Percentiles rank a stretch among this genome's conserved stretches.
These are phyloP conservation scores for Oceanodroma leucorhoa DNA, from an alignment of 2,797 vertebrate species.

Conservation along the genomic window DNA sequence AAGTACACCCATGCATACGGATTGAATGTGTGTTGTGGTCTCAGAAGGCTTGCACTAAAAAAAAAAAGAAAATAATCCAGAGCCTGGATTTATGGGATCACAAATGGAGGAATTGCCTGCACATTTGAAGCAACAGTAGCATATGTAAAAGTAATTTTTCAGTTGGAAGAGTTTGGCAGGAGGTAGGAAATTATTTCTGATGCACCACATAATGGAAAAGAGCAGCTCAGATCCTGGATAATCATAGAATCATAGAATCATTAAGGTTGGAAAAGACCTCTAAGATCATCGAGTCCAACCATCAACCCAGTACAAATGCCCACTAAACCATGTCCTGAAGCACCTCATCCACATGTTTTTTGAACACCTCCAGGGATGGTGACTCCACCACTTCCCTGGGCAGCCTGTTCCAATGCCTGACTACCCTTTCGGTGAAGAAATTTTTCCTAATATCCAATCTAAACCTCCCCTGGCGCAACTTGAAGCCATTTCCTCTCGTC, in stretches of 20 bases:
- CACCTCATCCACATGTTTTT: too few species aligned
- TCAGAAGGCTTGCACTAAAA: not conserved
- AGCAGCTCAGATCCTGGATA: not conserved
- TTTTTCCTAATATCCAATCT: too few species aligned
- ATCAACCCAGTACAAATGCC: too few species aligned
- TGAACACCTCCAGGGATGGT: too few species aligned
- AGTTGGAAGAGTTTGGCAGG: not conserved
- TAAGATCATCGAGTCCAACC: too few species aligned
- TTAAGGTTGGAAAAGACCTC: too few species aligned
- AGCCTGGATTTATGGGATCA: not conserved
- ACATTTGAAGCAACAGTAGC: not conserved
- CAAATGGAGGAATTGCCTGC: not conserved
- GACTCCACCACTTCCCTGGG: too few species aligned
- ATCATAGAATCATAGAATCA: not conserved
- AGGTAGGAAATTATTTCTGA: not conserved
- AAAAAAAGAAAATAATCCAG: not conserved
- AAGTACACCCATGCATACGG: fast-evolving
- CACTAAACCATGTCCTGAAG: too few species aligned
- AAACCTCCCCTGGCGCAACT: too few species aligned
- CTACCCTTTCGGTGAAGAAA: too few species aligned
- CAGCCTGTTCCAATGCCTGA: too few species aligned
- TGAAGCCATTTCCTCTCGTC: too few species aligned
- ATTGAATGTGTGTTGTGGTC: not conserved
- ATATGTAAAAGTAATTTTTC: constrained; percentile 26
- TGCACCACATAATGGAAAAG: not conserved